phyloP scores from a whole-genome alignment of 2,888 invertebrate species.

The Lamellibrachia satsuma region DNA sequence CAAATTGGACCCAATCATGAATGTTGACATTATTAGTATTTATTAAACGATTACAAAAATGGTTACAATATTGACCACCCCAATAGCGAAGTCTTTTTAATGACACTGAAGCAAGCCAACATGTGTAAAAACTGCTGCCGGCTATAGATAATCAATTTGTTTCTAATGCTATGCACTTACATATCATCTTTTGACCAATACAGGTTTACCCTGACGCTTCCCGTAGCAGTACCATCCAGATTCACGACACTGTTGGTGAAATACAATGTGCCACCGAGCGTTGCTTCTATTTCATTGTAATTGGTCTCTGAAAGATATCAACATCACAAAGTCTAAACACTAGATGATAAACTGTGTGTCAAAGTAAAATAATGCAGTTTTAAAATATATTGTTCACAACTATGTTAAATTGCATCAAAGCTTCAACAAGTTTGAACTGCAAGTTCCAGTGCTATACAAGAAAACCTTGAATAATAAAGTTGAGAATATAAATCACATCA shows the following conservation, averaged over 20 bases:
- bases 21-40: no score
- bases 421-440: no score
- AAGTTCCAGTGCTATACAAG: no score
- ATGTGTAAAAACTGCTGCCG: not conserved
- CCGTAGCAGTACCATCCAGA: not conserved
- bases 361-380: not conserved
- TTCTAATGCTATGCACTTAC: not conserved
- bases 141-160: not conserved
- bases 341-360: not conserved
- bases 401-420: no score
- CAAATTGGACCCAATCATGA: no score
- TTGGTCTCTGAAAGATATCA: not conserved
- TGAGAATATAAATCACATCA: no score
- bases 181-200: not conserved
- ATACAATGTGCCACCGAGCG: not conserved
- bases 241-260: not conserved
- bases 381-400: no score
- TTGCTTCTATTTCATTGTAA: not conserved
- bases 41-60: no score
- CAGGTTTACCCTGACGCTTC: not conserved
- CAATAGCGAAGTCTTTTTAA: no score
- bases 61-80: no score
- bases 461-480: no score
- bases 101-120: no score
- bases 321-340: not conserved